Evolutionary conservation across 1,140 invertebrate species (phyloP).

Genomic region (Drosophila bipectinata): DNA sequence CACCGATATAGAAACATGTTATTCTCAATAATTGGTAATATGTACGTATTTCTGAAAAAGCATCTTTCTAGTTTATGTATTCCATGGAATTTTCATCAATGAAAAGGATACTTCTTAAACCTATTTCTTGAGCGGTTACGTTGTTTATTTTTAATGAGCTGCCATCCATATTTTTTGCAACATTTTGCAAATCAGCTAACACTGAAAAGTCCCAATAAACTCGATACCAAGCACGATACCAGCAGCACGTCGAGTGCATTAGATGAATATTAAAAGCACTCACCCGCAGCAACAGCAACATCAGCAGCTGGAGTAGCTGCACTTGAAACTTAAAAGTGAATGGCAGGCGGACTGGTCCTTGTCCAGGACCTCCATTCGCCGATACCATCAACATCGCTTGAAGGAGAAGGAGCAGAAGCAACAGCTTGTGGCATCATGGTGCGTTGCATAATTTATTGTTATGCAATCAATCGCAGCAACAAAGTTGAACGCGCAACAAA

Average conservation of each 20-base stretch:
- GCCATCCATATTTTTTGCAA: neutral
- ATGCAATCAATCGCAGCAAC: constrained; percentile 51
- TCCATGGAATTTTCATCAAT: too few relatives aligned
- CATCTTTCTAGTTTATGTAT: too few relatives aligned
- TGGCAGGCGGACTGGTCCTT: constrained; percentile 30
- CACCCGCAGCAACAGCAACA: constrained; percentile 25
- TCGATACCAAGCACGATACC: neutral
- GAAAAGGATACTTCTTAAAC: too few relatives aligned
- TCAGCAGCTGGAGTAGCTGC: constrained; percentile 24
- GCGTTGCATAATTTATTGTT: constrained; percentile 63
- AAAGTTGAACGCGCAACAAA: constrained; percentile 40
- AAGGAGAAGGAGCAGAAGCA: neutral
- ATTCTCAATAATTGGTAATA: too few relatives aligned
- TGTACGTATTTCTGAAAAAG: too few relatives aligned
- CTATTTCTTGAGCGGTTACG: too few relatives aligned
- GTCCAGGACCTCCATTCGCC: constrained; percentile 34
- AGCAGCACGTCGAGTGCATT: constrained; percentile 67
- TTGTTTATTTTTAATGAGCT: too few relatives aligned
- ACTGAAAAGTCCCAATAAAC: neutral
- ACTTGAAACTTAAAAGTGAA: constrained; percentile 44
- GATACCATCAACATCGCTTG: constrained; percentile 11
- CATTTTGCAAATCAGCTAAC: neutral
- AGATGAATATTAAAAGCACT: constrained; percentile 80
- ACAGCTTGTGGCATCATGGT: constrained; percentile 29
- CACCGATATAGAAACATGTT: neutral